These are phyloP conservation scores for Nephrotoma guestfalica DNA, from an alignment of 2,888 invertebrate species.

Conservation along the genomic window DNA sequence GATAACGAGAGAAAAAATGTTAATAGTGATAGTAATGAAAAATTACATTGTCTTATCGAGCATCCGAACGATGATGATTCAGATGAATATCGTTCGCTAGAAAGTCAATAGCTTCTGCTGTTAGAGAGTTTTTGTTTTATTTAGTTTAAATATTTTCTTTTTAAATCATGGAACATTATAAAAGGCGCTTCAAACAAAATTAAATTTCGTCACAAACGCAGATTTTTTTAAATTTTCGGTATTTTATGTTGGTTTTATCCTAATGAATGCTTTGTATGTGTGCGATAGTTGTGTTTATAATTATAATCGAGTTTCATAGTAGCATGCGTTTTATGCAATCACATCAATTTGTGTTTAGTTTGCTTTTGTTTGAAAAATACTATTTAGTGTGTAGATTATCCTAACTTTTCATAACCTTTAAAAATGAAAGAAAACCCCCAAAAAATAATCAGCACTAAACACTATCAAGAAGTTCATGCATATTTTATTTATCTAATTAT, in stretches of 20 bases:
- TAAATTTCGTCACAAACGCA: background rate
- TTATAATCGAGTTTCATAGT: background rate
- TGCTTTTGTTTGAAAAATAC: background rate
- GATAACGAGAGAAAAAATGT: background rate
- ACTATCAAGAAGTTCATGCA: slow-evolving; percentile 8
- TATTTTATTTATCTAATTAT: background rate
- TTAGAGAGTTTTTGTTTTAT: background rate
- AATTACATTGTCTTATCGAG: background rate
- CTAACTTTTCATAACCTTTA: background rate
- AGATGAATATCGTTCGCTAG: slow-evolving; percentile 32
- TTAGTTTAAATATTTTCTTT: background rate
- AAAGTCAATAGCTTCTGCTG: slow-evolving; percentile 10
- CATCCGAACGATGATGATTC: slow-evolving; percentile 21
- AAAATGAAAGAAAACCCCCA: background rate
- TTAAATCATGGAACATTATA: background rate
- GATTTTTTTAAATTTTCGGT: background rate
- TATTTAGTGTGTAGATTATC: background rate
- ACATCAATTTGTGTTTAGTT: slow-evolving; percentile 6
- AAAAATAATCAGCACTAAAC: background rate
- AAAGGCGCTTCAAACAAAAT: background rate
- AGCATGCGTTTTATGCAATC: background rate
- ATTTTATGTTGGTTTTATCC: background rate
- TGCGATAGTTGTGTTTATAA: background rate
- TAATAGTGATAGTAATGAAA: background rate
- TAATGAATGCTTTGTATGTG: background rate